Base-by-base conservation (phyloP, 2,888 invertebrate genomes). In the Stramonita haemastoma region DNA sequence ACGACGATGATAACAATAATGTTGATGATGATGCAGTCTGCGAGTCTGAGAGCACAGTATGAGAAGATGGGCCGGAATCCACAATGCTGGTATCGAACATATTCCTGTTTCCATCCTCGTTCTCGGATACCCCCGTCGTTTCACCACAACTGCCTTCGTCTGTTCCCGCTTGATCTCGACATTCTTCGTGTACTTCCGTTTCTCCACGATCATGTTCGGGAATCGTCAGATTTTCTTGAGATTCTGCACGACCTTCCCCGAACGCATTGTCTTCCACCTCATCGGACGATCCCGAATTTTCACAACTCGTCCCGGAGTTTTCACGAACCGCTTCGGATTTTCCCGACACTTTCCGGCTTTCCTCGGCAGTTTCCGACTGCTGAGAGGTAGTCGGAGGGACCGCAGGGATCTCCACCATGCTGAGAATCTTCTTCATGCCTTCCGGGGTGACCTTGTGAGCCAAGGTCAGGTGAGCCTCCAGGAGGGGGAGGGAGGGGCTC, bases 371-470 rank as follows among this genome's bases (percentile, higher is more conserved):
- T 46, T 46, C 46, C 46, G 46, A 46, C 46, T 46, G 46, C 46
- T 46, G 4, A 2, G 46, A 46, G 46, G 19, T 66, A 4, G 66
- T 26, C 66, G 85, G 32, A 36, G 57, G 56, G 6, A 56, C 87
- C 19, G 83, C 26, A 6, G 91, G 90, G 84, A 89, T 85, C 98
- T 94, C 94, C 85, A 99, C 98, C 90, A 99, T 97, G 95, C 98
- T 97, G 92, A 99, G 96, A 87, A 99, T 97, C 93, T 98, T 97
- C 94, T 98, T 98, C 87, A 99, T 96, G 32, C 99, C 99, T 96
- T 99, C 98, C 66, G 98, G 97, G 95, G 98, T 98, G n/a, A 99
- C 99, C 92, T 98, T 98, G 96, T 99, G 99, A 4, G 94, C 93
- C 90, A 93, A 90, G 70, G 93, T 92, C 29, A 95, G 92, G 96